Evolutionary conservation across 1,140 invertebrate genomes (phyloP).

Genomic region (Parapsyche elsis): DNA sequence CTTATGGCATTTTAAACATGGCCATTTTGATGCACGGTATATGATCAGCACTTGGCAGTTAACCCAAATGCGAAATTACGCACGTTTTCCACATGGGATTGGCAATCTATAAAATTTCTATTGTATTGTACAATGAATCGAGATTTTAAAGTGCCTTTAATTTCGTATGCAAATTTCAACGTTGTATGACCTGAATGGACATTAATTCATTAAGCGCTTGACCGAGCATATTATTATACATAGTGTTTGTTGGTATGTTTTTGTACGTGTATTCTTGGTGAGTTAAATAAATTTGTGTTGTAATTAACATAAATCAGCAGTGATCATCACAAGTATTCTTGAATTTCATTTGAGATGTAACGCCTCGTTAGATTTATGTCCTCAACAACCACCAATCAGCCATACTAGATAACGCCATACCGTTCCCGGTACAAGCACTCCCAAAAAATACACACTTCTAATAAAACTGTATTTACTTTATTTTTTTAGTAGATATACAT

Average conservation of each 20-base stretch:
- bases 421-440: neutral
- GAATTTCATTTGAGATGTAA: conserved; percentile 29
- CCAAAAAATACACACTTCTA: neutral
- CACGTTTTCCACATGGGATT: neutral
- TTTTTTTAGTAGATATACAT: too few species aligned
- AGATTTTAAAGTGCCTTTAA: conserved; percentile 16
- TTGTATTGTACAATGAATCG: neutral
- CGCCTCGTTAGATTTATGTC: conserved; percentile 33
- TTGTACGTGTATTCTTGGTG: neutral
- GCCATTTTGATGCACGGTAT: conserved; percentile 30
- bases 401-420: conserved; percentile 27
- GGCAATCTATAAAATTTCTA: too few species aligned
- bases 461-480: neutral
- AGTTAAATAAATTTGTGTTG: conserved; percentile 16
- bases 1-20: conserved; percentile 19
- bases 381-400: conserved; percentile 25
- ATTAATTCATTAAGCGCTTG: conserved; percentile 2
- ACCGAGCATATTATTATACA: neutral
- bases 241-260: neutral
- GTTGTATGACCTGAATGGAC: neutral
- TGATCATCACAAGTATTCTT: conserved; percentile 30
- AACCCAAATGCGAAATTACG: conserved; percentile 44
- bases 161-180: neutral
- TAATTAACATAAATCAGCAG: conserved; percentile 44
- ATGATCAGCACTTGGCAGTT: conserved; percentile 31